Evolutionary conservation across 2,888 invertebrate genomes (phyloP), one percentile per base, ranked within the genome.

Genomic region (Poecilobothrus nobilitatus): DNA sequence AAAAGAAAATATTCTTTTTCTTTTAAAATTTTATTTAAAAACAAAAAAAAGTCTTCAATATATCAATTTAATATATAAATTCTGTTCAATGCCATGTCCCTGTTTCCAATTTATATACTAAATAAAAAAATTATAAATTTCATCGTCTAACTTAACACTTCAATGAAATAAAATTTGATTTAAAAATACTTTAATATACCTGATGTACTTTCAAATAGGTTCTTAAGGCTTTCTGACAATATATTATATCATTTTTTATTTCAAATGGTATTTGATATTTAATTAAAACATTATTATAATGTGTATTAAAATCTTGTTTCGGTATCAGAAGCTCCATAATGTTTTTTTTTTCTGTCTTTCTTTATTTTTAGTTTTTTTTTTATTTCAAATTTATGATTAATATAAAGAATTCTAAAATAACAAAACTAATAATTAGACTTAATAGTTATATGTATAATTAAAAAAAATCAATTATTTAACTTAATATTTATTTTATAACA

Each of bases 191-290:
- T 66, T 34, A 33, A 72, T 75, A 77, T 72, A 81, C 81, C 77
- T 77, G 77, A 72, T 81, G 81, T 37, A 81, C 78, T 73, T 78
- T 80, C 67, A 81, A 74, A 73, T 79, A 78, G 66, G 76, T 75
- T 68, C 76, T 76, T 69, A 81, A 66, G 61, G 78, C 76, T 70
- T 80, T 76, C 74, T 81, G 81, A 71, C 80, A 80, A 73, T 81
- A 81, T 68, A 80, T 74, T 73, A 81, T 75, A 73, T 81, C 81
- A 72, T 79, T 77, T 71, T 76, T 78, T 0, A 81, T 73, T 67
- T 81, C 79, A 34, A 37, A 37, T 20, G 65, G 65, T 34, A 65
- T 65, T 20, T n/a, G 53, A 53, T 53, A 53, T 53, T 53, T 53
- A 18, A 53, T 53, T 53, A 53, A 53, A 53, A 53, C 53, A 53